phyloP scores from a whole-genome alignment of 2,888 invertebrate species.

The Ophion obscuratus region DNA sequence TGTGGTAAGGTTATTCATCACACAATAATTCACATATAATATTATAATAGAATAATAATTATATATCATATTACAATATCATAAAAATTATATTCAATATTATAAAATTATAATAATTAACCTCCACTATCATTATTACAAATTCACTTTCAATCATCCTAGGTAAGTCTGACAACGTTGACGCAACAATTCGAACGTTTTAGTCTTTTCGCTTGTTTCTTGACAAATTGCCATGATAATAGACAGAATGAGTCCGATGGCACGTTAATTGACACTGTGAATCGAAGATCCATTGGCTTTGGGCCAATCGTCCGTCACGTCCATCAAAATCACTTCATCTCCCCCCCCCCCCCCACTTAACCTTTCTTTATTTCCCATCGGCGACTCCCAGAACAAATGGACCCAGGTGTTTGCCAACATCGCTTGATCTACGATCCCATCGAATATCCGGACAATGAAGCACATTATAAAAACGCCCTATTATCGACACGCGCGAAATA shows the following conservation, averaged over 20 bases:
- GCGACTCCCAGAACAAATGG: constrained; percentile 67
- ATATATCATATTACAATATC: no score
- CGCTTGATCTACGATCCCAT: constrained; percentile 74
- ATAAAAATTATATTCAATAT: no score
- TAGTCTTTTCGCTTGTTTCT: constrained; percentile 25
- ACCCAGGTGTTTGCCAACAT: constrained; percentile 76
- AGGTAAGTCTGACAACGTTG: no score
- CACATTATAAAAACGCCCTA: constrained; percentile 43
- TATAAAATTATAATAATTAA: no score
- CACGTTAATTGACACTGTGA: constrained; percentile 51
- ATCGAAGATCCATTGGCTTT: constrained; percentile 61
- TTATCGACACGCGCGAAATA: constrained; percentile 56
- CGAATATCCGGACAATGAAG: constrained; percentile 70
- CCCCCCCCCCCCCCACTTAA: neutral
- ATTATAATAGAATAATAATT: neutral
- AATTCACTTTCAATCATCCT: no score
- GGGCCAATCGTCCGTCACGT: constrained; percentile 70
- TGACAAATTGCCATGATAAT: constrained; percentile 33
- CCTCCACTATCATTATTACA: no score
- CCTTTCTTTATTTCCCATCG: neutral
- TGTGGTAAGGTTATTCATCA: no score
- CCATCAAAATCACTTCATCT: constrained; percentile 35
- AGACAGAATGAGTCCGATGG: constrained; percentile 13
- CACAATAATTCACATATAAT: neutral
- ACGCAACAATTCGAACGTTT: neutral